Percentiles rank a stretch among this genome's conserved stretches.
Conservation (phyloP, 2,797 vertebrate species). For the Epinephelus coioides region DNA sequence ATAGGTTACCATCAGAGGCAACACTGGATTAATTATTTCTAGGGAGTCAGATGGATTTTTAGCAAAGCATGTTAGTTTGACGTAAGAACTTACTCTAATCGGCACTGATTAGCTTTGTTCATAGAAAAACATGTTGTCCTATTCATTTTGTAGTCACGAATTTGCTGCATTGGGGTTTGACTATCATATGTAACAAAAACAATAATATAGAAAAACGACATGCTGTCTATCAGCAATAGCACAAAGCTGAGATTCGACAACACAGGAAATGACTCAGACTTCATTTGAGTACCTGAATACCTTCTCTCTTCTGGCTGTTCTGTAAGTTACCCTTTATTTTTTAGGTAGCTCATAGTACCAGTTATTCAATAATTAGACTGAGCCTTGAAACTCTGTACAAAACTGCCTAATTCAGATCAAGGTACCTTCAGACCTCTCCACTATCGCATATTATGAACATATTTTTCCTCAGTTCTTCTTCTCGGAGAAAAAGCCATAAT, state of each 20-base stretch:
- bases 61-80: conserved; percentile 37
- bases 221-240: not conserved
- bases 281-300: conserved; percentile 25
- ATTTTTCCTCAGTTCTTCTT: conserved; percentile 57
- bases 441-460: conserved; percentile 46
- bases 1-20: conserved; percentile 18
- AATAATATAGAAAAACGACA: conserved; percentile 1
- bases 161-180: not conserved
- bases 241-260: not conserved
- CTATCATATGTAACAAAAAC: not conserved
- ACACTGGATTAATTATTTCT: conserved; percentile 15
- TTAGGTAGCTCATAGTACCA: not conserved
- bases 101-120: conserved; percentile 1
- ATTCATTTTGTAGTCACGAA: not conserved
- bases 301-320: conserved; percentile 21
- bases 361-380: conserved; percentile 38
- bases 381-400: conserved; percentile 56
- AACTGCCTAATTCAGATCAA: conserved; percentile 38
- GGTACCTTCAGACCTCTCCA: conserved; percentile 38
- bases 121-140: not conserved
- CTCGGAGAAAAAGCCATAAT: conserved; percentile 68
- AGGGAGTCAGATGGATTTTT: conserved; percentile 7
- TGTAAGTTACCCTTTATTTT: conserved; percentile 24
- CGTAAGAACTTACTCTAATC: conserved; percentile 23
- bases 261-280: conserved; percentile 21